Conservation (phyloP, 2,113 vertebrate genomes). For the Rhodinocichla rosea region DNA sequence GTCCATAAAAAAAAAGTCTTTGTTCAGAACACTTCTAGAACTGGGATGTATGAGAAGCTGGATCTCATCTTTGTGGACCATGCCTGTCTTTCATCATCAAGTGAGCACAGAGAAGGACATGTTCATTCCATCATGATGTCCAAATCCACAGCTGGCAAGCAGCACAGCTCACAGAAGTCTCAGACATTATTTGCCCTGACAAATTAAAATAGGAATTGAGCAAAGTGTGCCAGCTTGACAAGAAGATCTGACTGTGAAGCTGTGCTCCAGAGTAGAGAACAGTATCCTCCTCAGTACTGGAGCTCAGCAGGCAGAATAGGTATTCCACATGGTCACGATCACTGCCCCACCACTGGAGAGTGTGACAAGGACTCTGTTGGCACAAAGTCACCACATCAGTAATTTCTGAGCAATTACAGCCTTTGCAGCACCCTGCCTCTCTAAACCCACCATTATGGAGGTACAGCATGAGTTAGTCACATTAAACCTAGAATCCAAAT, state of each 20-base stretch:
- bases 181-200: neutral
- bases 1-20: rapidly evolving
- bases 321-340: neutral
- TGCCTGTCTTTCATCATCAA: neutral
- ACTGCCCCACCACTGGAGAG: neutral
- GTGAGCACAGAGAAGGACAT: neutral
- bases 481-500: neutral
- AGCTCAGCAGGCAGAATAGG: neutral
- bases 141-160: neutral
- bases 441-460: neutral
- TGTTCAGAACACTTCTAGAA: neutral
- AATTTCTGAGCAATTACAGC: neutral
- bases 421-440: neutral
- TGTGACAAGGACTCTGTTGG: neutral
- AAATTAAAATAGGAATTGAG: neutral
- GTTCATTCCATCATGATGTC: rapidly evolving
- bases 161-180: neutral
- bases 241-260: neutral
- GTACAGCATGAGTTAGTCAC: neutral
- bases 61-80: neutral
- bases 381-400: neutral
- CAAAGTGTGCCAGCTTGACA: neutral
- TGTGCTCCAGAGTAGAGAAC: neutral
- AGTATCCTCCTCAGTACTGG: neutral
- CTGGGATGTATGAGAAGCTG: neutral